Percentiles rank a stretch among this genome's conserved stretches.
Evolutionary conservation across 92 coral and sea anemone species (phyloP).

Genomic region (Ricordea florida): DNA sequence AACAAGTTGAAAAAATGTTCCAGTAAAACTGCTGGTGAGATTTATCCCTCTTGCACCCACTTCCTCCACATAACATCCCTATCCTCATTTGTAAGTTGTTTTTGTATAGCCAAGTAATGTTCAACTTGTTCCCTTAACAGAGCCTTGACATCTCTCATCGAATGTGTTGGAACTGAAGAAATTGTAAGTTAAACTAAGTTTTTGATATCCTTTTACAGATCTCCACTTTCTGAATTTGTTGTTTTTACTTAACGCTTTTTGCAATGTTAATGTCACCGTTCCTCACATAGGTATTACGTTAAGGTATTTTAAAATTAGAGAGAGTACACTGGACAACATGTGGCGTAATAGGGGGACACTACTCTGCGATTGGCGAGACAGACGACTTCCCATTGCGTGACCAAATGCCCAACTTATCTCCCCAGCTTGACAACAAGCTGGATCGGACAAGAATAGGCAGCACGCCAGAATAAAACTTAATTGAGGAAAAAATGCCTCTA

Average conservation of each 20-base stretch:
- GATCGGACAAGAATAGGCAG: too few relatives aligned
- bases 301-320: too few relatives aligned
- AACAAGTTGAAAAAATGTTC: background rate
- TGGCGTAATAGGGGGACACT: too few relatives aligned
- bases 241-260: background rate
- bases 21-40: background rate
- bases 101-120: too few relatives aligned
- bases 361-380: background rate
- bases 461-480: too few relatives aligned
- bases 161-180: constrained; percentile 88
- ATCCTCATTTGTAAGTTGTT: background rate
- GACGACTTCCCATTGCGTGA: too few relatives aligned
- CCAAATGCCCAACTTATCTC: too few relatives aligned
- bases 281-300: too few relatives aligned
- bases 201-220: background rate
- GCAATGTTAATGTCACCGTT: too few relatives aligned
- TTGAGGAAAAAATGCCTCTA: too few relatives aligned
- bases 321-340: too few relatives aligned
- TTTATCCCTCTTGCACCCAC: background rate
- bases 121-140: constrained; percentile 39
- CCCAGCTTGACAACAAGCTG: too few relatives aligned
- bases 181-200: constrained; percentile 60
- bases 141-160: constrained; percentile 85
- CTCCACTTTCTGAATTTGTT: background rate
- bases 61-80: background rate